A percentile compares a stretch with the other conserved stretches of the same genome.
phyloP scores from a whole-genome alignment of 2,797 vertebrate genomes.

The Phalanger gymnotis region DNA sequence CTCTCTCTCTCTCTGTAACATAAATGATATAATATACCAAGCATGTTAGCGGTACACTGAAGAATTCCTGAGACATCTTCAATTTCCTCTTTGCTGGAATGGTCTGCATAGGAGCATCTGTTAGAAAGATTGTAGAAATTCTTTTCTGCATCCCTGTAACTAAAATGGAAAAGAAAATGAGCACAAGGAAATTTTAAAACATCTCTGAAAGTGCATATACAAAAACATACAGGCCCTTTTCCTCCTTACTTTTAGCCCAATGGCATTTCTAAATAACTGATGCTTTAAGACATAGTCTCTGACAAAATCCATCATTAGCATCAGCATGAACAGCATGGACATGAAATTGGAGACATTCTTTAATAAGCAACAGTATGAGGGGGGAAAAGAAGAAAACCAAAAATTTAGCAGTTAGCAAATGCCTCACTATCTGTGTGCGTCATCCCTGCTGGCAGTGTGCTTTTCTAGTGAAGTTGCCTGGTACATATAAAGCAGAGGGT shows the following conservation, averaged over 20 bases:
- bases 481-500: constrained; percentile 26
- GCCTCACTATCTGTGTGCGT: not conserved
- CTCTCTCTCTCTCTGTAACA: not conserved
- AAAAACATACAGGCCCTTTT: not conserved
- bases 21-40: constrained; percentile 86
- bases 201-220: not conserved
- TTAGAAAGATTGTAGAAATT: constrained; percentile 90
- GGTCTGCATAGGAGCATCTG: constrained; percentile 92
- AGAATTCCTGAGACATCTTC: constrained; percentile 96
- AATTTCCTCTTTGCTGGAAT: constrained; percentile 91
- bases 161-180: constrained; percentile 81
- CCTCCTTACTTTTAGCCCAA: not conserved
- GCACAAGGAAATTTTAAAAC: constrained; percentile 35
- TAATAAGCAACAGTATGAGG: constrained; percentile 15
- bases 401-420: not conserved
- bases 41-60: constrained; percentile 94
- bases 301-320: not conserved
- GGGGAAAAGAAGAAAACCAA: constrained; percentile 2
- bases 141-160: constrained; percentile 91
- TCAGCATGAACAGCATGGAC: not conserved
- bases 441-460: not conserved
- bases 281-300: constrained; percentile 22
- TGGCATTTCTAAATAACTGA: constrained; percentile 33
- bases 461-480: constrained; percentile 15
- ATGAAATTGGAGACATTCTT: not conserved